A percentile compares a stretch with the other conserved stretches of the same genome.
phyloP scores from a whole-genome alignment of 2,888 invertebrate genomes.

The Argyra leucocephala region DNA sequence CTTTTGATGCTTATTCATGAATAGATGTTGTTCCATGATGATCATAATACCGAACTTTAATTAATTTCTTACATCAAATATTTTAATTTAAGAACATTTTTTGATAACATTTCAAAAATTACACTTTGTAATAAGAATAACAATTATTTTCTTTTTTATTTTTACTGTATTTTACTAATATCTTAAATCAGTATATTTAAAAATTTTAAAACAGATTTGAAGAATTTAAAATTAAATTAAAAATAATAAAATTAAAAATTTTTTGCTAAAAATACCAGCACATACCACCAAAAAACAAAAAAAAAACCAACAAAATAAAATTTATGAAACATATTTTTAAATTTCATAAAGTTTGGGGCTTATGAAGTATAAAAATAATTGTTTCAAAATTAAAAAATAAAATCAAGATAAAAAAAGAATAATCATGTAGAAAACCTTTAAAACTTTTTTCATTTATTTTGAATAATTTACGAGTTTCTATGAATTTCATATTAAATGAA shows the following conservation, averaged over 20 bases:
- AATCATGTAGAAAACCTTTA: neutral
- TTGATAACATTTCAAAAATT: no score
- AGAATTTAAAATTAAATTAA: neutral
- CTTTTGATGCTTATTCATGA: no score
- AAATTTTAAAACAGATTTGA: neutral
- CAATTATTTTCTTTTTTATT: no score
- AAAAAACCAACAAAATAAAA: slow-evolving; percentile 11
- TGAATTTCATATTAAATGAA: neutral
- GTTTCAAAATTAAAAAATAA: slow-evolving; percentile 1
- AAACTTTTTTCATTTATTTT: neutral
- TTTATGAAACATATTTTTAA: slow-evolving; percentile 18
- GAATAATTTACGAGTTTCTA: neutral
- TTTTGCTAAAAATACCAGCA: neutral
- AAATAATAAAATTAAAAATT: neutral
- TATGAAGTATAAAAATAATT: slow-evolving; percentile 24
- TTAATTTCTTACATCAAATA: no score
- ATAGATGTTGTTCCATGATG: no score
- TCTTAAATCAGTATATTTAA: no score
- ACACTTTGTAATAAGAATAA: no score
- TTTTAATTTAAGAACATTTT: no score
- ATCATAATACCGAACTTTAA: no score
- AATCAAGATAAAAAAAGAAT: neutral
- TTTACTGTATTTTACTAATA: no score
- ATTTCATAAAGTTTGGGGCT: slow-evolving; percentile 32
- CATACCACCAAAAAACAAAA: neutral